phyloP scores from a whole-genome alignment of 2,113 vertebrate species.

The Ammodytes dubius region DNA sequence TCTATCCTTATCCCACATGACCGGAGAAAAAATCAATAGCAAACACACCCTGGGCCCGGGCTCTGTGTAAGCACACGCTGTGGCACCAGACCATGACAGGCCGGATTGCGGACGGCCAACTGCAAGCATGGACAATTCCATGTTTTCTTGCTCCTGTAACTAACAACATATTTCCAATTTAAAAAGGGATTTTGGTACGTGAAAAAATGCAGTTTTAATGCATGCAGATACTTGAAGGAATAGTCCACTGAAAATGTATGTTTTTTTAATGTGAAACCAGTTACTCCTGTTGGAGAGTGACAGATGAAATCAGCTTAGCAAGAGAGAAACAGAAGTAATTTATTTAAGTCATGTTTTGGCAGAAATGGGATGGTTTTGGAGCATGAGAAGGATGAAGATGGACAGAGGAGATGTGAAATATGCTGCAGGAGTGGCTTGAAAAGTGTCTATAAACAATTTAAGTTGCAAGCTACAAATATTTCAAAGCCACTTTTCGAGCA shows the following conservation, averaged over 20 bases:
- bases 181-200: neutral
- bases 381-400: neutral
- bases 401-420: neutral
- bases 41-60: conserved; percentile 60
- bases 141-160: neutral
- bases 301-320: neutral
- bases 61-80: conserved; percentile 47
- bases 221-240: neutral
- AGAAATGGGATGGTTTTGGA: neutral
- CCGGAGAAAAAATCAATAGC: conserved; percentile 74
- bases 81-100: conserved; percentile 37
- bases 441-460: neutral
- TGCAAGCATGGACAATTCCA: neutral
- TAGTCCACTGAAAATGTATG: neutral
- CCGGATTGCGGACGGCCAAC: neutral
- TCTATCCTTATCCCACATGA: conserved; percentile 75
- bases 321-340: neutral
- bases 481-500: neutral
- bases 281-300: neutral
- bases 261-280: neutral
- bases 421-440: neutral
- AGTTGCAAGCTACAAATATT: neutral
- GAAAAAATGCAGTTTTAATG: neutral
- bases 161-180: neutral
- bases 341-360: neutral